Conservation (phyloP, 2,113 vertebrate genomes). For the Nothocercus nigrocapillus region DNA sequence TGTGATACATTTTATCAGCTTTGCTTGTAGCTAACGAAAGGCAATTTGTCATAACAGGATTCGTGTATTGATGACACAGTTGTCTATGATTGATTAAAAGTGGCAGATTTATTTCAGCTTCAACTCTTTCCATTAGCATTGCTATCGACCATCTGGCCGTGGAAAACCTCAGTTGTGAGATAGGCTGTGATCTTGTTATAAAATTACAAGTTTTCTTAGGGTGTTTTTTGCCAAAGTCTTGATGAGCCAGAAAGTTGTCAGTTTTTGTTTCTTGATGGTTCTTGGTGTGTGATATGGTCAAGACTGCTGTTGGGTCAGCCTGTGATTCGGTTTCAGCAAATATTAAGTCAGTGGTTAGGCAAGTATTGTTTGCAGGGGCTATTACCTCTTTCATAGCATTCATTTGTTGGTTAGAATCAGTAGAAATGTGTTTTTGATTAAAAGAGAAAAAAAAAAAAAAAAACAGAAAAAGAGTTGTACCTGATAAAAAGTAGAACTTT, state of each 20-base stretch:
- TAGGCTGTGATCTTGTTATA: slow-evolving; percentile 42
- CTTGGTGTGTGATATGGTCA: slow-evolving; percentile 20
- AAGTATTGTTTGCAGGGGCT: not conserved
- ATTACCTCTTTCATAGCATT: not conserved
- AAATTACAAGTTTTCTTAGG: slow-evolving; percentile 50
- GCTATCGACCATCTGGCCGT: slow-evolving; percentile 74
- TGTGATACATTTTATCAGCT: slow-evolving; percentile 12
- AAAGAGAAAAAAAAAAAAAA: too few species aligned
- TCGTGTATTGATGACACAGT: slow-evolving; percentile 62
- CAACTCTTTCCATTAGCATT: slow-evolving; percentile 75
- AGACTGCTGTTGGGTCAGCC: slow-evolving; percentile 8
- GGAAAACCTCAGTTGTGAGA: slow-evolving; percentile 58
- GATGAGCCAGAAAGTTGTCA: slow-evolving; percentile 63
- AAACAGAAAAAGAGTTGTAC: not conserved
- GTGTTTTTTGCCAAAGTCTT: slow-evolving; percentile 19
- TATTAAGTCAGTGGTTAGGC: not conserved
- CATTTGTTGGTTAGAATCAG: not conserved
- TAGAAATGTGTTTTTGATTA: not conserved
- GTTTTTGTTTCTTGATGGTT: slow-evolving; percentile 22
- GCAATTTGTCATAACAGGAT: slow-evolving; percentile 51
- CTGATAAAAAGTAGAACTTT: not conserved
- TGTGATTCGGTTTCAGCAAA: slow-evolving; percentile 28
- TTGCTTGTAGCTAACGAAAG: slow-evolving; percentile 13
- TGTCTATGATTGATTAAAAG: slow-evolving; percentile 76
- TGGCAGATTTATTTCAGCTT: slow-evolving; percentile 78